These are phyloP conservation scores for Rhynchotus rufescens DNA, from an alignment of 2,797 vertebrate genomes.

Conservation along the genomic window DNA sequence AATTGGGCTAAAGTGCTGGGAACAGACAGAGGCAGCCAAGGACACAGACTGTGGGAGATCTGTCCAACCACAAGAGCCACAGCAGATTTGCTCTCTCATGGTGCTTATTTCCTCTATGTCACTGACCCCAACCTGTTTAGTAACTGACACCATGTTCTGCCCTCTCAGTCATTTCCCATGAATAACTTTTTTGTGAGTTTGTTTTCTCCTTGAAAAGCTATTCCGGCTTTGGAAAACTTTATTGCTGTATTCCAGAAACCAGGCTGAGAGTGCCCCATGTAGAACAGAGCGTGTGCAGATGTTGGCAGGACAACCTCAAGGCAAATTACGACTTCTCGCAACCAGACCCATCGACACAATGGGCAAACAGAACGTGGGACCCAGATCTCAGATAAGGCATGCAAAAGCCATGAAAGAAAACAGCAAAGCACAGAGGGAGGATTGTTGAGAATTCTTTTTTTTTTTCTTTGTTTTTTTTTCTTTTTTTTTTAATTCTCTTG, in stretches of 20 bases:
- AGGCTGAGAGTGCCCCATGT: neutral
- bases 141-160: neutral
- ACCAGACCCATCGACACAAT: accelerated
- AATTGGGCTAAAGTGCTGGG: neutral
- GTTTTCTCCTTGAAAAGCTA: neutral
- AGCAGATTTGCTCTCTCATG: constrained; percentile 6
- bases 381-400: neutral
- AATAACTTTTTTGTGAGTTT: neutral
- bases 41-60: neutral
- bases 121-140: constrained; percentile 27
- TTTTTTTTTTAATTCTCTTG: neutral
- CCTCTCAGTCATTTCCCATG: neutral
- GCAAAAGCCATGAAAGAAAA: neutral
- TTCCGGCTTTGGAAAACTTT: neutral
- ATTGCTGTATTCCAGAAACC: neutral
- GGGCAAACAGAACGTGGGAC: neutral
- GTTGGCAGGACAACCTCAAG: neutral
- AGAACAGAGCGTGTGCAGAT: neutral
- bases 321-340: neutral
- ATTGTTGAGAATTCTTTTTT: neutral
- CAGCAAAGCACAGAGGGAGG: neutral
- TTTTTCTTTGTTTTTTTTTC: too few species aligned
- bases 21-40: neutral
- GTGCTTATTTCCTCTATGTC: neutral
- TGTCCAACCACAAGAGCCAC: constrained; percentile 9